A percentile compares a stretch with the other conserved stretches of the same genome.
Evolutionary conservation across 2,888 invertebrate species (phyloP).

Genomic region (Stenchaetothrips biformis): DNA sequence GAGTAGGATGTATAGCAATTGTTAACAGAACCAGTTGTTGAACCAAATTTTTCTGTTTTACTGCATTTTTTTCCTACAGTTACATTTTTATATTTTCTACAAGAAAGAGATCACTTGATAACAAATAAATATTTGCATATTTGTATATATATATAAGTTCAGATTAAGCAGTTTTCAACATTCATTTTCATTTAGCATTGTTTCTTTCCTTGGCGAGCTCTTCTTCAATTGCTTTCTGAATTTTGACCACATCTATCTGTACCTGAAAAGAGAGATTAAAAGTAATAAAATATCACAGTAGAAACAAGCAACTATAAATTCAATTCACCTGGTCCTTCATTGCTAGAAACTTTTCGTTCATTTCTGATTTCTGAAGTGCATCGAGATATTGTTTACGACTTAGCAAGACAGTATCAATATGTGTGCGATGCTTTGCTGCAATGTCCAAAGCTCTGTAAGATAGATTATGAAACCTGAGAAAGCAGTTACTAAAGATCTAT

Average conservation of each 20-base stretch:
- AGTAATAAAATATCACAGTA: conserved; percentile 24
- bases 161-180: too few relatives aligned
- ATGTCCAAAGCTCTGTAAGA: conserved; percentile 64
- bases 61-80: too few relatives aligned
- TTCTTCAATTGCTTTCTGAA: conserved; percentile 47
- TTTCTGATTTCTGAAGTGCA: conserved; percentile 54
- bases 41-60: too few relatives aligned
- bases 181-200: background rate
- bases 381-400: conserved; percentile 60
- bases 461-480: background rate
- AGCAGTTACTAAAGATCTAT: background rate
- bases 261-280: conserved; percentile 43
- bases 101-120: too few relatives aligned
- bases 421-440: conserved; percentile 65
- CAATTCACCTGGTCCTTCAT: conserved; percentile 46
- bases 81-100: too few relatives aligned
- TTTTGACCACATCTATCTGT: conserved; percentile 48
- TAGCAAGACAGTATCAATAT: conserved; percentile 67
- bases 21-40: too few relatives aligned
- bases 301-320: conserved; percentile 9
- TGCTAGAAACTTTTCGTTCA: conserved; percentile 52
- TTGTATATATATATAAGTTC: too few relatives aligned
- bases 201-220: conserved; percentile 45
- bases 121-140: too few relatives aligned
- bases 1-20: too few relatives aligned